A percentile compares a stretch with the other conserved stretches of the same genome.
Evolutionary conservation across 2,113 vertebrate genomes (phyloP).

Genomic region (Tapirus terrestris): DNA sequence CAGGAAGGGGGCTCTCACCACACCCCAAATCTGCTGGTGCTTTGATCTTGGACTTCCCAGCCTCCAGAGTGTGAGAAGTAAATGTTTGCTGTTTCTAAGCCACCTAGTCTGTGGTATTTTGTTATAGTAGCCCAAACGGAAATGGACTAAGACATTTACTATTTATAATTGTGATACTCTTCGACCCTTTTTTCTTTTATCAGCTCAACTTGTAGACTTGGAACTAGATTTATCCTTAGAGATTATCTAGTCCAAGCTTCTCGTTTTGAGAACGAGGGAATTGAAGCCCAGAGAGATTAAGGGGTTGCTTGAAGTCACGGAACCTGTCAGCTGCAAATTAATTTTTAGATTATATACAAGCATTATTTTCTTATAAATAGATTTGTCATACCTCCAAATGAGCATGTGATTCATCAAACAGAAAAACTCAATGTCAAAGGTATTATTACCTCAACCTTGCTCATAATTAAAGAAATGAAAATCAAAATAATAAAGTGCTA

Average conservation of each 20-base stretch:
- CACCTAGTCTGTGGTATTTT: not conserved
- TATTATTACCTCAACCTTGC: conserved; percentile 20
- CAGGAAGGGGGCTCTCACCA: not conserved
- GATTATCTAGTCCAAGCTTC: not conserved
- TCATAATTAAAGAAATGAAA: conserved; percentile 19
- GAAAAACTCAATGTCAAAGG: not conserved
- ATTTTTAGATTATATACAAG: not conserved
- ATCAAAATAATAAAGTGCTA: conserved; percentile 18
- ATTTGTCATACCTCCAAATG: not conserved
- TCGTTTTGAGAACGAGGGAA: not conserved
- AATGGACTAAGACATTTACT: not conserved
- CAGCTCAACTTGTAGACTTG: not conserved
- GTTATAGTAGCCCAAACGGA: not conserved
- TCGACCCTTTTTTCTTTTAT: not conserved
- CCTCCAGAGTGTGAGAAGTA: not conserved
- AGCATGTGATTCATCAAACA: not conserved
- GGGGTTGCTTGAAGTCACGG: not conserved
- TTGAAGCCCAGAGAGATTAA: not conserved
- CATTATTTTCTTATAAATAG: conserved; percentile 3
- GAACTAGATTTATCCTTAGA: not conserved
- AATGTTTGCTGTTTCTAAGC: not conserved
- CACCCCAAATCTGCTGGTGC: not conserved
- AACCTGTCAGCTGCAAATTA: not conserved
- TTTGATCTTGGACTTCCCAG: not conserved
- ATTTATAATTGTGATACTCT: not conserved